Conservation (phyloP, 2,797 vertebrate species). For the Allobates femoralis region DNA sequence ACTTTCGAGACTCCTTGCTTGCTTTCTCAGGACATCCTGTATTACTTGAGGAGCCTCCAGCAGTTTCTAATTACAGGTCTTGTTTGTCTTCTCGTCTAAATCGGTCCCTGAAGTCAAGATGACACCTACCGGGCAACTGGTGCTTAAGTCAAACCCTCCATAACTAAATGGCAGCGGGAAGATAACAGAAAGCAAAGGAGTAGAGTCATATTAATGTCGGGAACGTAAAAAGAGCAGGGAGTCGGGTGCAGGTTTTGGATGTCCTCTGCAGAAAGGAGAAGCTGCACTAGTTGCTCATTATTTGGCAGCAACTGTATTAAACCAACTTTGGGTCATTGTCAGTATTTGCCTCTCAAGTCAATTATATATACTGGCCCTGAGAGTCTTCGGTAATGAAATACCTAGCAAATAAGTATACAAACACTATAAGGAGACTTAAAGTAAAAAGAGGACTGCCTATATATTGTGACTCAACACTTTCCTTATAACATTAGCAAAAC, state of each 20-base stretch:
- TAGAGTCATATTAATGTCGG: background rate
- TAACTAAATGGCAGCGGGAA: background rate
- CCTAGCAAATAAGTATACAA: no score
- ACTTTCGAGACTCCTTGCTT: background rate
- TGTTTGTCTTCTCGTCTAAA: background rate
- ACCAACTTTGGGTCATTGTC: no score
- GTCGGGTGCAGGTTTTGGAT: background rate
- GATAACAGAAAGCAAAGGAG: background rate
- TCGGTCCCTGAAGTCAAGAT: background rate
- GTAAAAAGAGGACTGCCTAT: no score
- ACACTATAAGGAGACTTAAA: no score
- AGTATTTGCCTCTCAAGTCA: no score
- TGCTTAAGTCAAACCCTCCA: background rate
- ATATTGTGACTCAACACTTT: no score
- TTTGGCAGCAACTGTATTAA: no score
- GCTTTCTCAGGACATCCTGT: background rate
- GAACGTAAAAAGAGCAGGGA: background rate
- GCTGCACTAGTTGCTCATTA: no score
- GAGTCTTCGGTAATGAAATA: no score
- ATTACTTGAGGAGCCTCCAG: background rate
- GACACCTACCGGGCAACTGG: slow-evolving; percentile 3
- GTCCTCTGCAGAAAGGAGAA: background rate
- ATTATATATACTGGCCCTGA: no score
- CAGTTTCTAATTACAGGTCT: background rate
- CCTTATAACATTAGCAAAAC: no score